phyloP scores from a whole-genome alignment of 1,140 invertebrate genomes.

The Philaenus spumarius region DNA sequence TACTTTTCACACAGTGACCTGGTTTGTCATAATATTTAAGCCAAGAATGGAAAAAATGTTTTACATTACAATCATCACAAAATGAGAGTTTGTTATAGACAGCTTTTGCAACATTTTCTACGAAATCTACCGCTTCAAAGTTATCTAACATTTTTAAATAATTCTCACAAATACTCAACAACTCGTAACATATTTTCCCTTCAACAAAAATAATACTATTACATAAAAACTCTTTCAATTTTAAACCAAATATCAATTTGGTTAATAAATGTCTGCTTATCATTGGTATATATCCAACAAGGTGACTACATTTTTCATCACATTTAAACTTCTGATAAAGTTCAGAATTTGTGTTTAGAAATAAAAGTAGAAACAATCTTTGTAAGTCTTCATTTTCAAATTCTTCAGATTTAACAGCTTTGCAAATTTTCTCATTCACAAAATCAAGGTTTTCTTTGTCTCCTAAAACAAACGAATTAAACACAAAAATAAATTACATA shows the following conservation, averaged over 20 bases:
- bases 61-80: neutral
- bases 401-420: too few species aligned
- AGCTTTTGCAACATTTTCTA: constrained; percentile 1
- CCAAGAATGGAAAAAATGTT: neutral
- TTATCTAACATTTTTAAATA: neutral
- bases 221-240: neutral
- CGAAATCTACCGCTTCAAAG: neutral
- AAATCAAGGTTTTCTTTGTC: too few species aligned
- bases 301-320: neutral
- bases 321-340: constrained; percentile 1
- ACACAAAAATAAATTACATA: too few species aligned
- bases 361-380: neutral
- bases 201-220: neutral
- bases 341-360: neutral
- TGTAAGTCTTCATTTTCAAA: too few species aligned
- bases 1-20: neutral
- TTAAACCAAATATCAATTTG: neutral
- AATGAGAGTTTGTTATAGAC: neutral
- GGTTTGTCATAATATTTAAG: constrained; percentile 2
- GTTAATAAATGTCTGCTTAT: constrained; percentile 2
- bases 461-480: too few species aligned
- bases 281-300: constrained; percentile 3
- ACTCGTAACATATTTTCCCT: neutral
- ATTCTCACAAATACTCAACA: neutral
- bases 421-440: too few species aligned